Evolutionary conservation across 2,113 vertebrate species (phyloP), one percentile per base, ranked within the genome.

Genomic region (Leucosticte australis): DNA sequence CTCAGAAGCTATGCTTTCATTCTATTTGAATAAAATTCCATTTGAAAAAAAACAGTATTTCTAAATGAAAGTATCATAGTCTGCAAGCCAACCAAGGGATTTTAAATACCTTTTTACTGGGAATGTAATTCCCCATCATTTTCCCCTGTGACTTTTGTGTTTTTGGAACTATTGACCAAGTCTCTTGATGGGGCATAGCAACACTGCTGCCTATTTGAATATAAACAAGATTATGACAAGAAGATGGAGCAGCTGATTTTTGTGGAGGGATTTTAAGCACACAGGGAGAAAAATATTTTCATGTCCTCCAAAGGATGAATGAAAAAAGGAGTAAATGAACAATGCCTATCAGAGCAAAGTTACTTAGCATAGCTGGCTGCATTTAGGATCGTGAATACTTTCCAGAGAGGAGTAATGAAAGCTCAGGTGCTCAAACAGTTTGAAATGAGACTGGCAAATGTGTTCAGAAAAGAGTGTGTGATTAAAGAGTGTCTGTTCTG

Each of bases 381-480:
- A 21, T 84, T 94, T 79, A 53, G 49, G 31, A 44, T 39, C 17
- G 31, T 24, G 55, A 96, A 90, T 80, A 26, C n/a, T 56, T 90
- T 89, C 78, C 77, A 87, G 44, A 70, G 56, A 50, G 50, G 13
- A 37, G 23, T 69, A 94, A 65, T 69, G 62, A 65, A 94, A 92
- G 84, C 93, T 95, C 91, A 96, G 89, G 89, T 96, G 94, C 84
- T 91, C 63, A 70, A 49, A 73, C n/a, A 84, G 27, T 93, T 92
- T 84, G 76, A 93, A 95, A 92, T 96, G 81, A 95, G 64, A 73
- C 74, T 91, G 28, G n/a, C 76, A 81, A 95, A 87, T 85, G 21
- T 69, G 53, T 69, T 92, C 28, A 73, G 91, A 85, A 92, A 91
- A 73, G 28, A 65, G 18, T 76, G 53, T 73, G 60, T 85, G 62